Evolutionary conservation across 2,113 vertebrate species (phyloP).

Genomic region (Aptenodytes patagonicus): DNA sequence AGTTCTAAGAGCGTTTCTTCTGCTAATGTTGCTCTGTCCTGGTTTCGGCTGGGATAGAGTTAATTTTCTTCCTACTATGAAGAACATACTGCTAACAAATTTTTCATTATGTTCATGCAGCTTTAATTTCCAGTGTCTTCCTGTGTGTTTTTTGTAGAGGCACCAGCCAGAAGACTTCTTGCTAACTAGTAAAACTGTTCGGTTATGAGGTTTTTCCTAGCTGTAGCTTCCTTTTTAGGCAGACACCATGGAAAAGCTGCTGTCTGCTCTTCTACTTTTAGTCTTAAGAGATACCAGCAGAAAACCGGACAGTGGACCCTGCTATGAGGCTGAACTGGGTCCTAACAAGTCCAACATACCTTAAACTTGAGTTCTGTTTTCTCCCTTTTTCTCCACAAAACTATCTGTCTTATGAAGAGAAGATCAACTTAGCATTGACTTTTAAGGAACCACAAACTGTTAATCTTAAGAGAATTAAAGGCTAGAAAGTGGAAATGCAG

Average conservation of each 20-base stretch:
- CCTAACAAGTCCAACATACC: not conserved
- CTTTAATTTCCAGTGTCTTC: slow-evolving; percentile 1
- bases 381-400: not conserved
- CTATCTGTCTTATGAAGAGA: not conserved
- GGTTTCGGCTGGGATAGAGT: too few species aligned
- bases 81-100: not conserved
- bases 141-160: not conserved
- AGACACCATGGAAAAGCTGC: not conserved
- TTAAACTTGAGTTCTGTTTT: not conserved
- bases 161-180: not conserved
- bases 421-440: not conserved
- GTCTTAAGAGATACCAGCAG: not conserved
- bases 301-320: not conserved
- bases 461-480: not conserved
- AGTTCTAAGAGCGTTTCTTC: not conserved
- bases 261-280: not conserved
- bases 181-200: not conserved
- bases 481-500: not conserved
- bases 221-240: not conserved
- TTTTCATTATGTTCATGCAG: not conserved
- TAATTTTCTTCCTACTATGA: too few species aligned
- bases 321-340: not conserved
- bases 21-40: not conserved
- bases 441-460: not conserved
- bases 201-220: not conserved